A percentile compares a stretch with the other conserved stretches of the same genome.
Evolutionary conservation across 2,888 invertebrate genomes (phyloP).

Genomic region (Xanthorhoe spadicearia): DNA sequence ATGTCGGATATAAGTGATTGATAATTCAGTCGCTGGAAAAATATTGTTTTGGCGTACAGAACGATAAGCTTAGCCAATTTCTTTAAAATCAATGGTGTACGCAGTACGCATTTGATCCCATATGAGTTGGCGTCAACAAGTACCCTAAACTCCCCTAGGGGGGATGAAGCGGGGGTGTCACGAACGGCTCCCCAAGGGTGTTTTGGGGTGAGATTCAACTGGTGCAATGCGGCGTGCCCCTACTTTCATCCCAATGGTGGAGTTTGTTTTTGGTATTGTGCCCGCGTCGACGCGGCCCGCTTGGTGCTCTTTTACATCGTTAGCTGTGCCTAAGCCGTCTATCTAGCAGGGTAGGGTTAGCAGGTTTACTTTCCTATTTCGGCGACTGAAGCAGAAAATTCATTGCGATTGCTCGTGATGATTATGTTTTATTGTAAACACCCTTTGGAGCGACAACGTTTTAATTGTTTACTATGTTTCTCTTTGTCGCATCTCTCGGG

Average conservation of each 20-base stretch:
- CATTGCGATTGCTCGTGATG: conserved; percentile 5
- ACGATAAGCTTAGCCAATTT: conserved; percentile 35
- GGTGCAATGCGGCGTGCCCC: conserved; percentile 82
- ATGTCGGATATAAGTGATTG: neutral
- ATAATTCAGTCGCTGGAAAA: conserved; percentile 7
- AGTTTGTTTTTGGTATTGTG: conserved; percentile 66
- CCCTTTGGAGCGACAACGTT: neutral
- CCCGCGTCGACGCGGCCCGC: conserved; percentile 31
- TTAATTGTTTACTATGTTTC: neutral
- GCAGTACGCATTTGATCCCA: conserved; percentile 54
- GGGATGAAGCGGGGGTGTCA: conserved; percentile 45
- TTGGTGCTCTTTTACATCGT: conserved; percentile 52
- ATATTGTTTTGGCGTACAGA: conserved; percentile 30
- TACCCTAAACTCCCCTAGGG: conserved; percentile 54
- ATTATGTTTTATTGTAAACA: conserved; percentile 10
- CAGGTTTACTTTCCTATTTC: conserved; percentile 11
- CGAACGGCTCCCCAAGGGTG: conserved; percentile 42
- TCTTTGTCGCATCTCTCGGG: too few species aligned
- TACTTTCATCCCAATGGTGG: conserved; percentile 61
- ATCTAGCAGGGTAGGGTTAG: conserved; percentile 54
- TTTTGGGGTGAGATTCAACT: conserved; percentile 80
- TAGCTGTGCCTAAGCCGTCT: conserved; percentile 51
- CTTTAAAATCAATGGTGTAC: conserved; percentile 59
- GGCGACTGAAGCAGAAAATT: neutral
- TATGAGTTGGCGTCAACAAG: conserved; percentile 72